phyloP scores from a whole-genome alignment of 1,140 invertebrate species.

The Meloidogyne exigua region DNA sequence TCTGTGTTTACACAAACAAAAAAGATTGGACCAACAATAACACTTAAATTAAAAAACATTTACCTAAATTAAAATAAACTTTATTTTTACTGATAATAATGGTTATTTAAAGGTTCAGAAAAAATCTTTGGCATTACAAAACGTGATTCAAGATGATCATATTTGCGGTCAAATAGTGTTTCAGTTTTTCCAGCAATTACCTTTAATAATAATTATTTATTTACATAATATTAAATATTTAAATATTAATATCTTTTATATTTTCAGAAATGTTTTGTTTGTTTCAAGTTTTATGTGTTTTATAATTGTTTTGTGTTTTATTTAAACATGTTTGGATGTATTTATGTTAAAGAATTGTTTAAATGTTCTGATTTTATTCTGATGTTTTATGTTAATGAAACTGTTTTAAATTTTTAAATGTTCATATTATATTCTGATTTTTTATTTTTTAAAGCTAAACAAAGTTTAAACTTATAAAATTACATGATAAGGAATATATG shows the following conservation, averaged over 20 bases:
- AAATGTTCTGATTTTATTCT: too few species aligned
- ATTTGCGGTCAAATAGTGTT: slow-evolving; percentile 7
- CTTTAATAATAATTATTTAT: background rate
- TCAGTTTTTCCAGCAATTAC: slow-evolving; percentile 21
- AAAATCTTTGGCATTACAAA: slow-evolving; percentile 17
- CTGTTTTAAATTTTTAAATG: too few species aligned
- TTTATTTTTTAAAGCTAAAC: too few species aligned
- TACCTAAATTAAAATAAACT: background rate
- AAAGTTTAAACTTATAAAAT: background rate
- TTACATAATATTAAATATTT: too few species aligned
- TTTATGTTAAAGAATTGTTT: too few species aligned
- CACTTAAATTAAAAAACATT: background rate
- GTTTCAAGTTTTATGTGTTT: too few species aligned
- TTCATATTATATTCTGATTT: too few species aligned
- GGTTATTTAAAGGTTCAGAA: background rate
- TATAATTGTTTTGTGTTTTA: too few species aligned
- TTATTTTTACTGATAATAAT: slow-evolving; percentile 20
- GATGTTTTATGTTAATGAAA: too few species aligned
- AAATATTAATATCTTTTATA: too few species aligned
- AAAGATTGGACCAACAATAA: slow-evolving; percentile 15
- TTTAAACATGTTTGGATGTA: too few species aligned
- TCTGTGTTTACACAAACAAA: slow-evolving; percentile 15
- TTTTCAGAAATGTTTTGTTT: too few species aligned
- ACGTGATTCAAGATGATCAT: slow-evolving; percentile 15
- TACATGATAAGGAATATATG: slow-evolving; percentile 21